A percentile compares a stretch with the other conserved stretches of the same genome.
These are phyloP conservation scores for Pseudomugil gertrudae DNA, from an alignment of 2,797 vertebrate species.

Conservation along the genomic window DNA sequence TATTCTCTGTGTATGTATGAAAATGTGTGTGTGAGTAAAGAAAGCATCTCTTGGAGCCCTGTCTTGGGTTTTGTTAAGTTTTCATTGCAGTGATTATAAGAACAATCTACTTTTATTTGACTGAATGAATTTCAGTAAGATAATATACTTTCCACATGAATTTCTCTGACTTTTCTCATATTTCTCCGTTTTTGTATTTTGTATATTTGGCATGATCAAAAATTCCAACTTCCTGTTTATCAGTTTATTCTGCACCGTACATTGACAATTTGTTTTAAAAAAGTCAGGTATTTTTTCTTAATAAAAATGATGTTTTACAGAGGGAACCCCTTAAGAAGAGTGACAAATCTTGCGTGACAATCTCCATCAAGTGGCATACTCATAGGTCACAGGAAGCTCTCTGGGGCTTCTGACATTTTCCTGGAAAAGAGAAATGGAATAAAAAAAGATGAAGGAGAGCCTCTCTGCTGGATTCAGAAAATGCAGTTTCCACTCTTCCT, in stretches of 20 bases:
- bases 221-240: background rate
- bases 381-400: conserved; percentile 30
- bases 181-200: background rate
- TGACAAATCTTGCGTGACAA: conserved; percentile 4
- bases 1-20: background rate
- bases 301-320: background rate
- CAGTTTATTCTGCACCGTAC: background rate
- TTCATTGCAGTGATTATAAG: background rate
- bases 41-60: background rate
- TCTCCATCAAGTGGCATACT: conserved; percentile 7
- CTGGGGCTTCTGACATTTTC: conserved; percentile 44
- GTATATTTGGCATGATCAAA: background rate
- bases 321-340: conserved; percentile 2
- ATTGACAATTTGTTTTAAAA: background rate
- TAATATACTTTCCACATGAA: background rate
- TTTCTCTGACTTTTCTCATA: background rate
- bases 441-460: background rate
- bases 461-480: background rate
- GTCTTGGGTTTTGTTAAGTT: background rate
- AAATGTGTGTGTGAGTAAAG: background rate
- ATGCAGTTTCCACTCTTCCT: background rate
- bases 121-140: background rate
- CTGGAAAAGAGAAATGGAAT: conserved; percentile 6
- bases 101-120: background rate
- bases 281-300: background rate